Base-by-base conservation (phyloP, 2,113 vertebrate genomes). In the Ceyx melanurus region DNA sequence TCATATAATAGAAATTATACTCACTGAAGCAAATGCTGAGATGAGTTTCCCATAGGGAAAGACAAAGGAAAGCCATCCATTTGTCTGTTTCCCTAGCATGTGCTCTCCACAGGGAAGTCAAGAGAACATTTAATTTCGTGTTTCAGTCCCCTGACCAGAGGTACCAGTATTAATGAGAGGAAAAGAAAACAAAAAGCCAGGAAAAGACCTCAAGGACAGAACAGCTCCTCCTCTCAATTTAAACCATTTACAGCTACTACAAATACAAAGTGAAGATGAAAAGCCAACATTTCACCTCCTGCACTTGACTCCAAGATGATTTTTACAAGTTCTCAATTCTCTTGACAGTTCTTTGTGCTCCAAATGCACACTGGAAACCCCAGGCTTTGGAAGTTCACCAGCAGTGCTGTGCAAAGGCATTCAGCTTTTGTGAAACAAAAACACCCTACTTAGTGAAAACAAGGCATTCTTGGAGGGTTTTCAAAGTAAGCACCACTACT, bases 31-130 rank as follows among this genome's bases (percentile, higher is more conserved):
- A 96, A 91, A 93, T 45, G 31, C 89, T 40, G 81, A 90, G 89
- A 82, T 82, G 70, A 84, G 31, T 76, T 82, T 68, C 77, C 61
- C 26, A 45, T 5, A 11, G 12, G 45, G 13, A 74, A 65, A 58
- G 77, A 76, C 10, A 82, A 66, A 68, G 74, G 58, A 6, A 53
- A 8, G 48, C 91, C 95, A 96, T 95, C 37, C 37, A 37, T 37
- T 37, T 37, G 37, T 37, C 95, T 95, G 95, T 87, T 94, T 91
- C 85, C 54, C 58, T 91, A 78, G 94, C 74, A 87, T 66, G 75
- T 76, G 85, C 82, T 79, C 82, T 79, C 78, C 78, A 76, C 58
- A 73, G 82, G 46, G 78, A 92, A 92, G 91, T 70, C 89, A 95
- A 72, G 40, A 70, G 42, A 92, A 84, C 93, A 92, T 84, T 93